phyloP scores from a whole-genome alignment of 2,113 vertebrate species.

The Corvus moneduloides region DNA sequence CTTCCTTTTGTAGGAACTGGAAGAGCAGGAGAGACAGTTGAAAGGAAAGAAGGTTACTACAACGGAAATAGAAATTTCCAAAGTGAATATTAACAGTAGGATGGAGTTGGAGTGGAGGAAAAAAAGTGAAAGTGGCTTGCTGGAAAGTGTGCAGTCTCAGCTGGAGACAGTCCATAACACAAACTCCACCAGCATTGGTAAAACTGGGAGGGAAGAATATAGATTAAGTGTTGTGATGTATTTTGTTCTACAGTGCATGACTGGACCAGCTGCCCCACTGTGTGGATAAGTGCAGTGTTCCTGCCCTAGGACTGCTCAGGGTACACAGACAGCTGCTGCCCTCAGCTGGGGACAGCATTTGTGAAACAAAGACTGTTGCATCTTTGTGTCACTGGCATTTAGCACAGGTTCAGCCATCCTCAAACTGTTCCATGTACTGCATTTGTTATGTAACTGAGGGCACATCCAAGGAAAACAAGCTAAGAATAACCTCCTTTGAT shows the following conservation, averaged over 20 bases:
- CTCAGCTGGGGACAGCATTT: not conserved
- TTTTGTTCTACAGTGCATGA: not conserved
- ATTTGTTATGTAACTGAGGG: not conserved
- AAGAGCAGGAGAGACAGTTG: conserved; percentile 81
- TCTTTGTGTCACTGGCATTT: not conserved
- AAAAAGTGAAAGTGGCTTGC: conserved; percentile 63
- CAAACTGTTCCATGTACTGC: not conserved
- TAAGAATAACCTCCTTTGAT: not conserved
- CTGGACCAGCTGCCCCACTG: not conserved
- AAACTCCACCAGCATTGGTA: conserved; percentile 73
- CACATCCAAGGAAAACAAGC: not conserved
- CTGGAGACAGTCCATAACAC: conserved; percentile 71
- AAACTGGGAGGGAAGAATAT: not conserved
- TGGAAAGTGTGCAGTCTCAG: conserved; percentile 73
- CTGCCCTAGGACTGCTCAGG: not conserved
- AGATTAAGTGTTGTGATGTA: not conserved
- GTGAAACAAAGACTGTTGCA: not conserved
- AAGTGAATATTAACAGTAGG: conserved; percentile 47
- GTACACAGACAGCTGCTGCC: not conserved
- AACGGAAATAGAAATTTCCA: conserved; percentile 50
- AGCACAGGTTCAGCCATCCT: not conserved
- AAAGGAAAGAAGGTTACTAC: conserved; percentile 69
- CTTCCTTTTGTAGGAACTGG: conserved; percentile 79
- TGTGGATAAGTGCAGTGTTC: not conserved
- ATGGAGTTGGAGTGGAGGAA: conserved; percentile 74